Evolutionary conservation across 2,797 vertebrate species (phyloP).

Genomic region (Poecilia gillii): DNA sequence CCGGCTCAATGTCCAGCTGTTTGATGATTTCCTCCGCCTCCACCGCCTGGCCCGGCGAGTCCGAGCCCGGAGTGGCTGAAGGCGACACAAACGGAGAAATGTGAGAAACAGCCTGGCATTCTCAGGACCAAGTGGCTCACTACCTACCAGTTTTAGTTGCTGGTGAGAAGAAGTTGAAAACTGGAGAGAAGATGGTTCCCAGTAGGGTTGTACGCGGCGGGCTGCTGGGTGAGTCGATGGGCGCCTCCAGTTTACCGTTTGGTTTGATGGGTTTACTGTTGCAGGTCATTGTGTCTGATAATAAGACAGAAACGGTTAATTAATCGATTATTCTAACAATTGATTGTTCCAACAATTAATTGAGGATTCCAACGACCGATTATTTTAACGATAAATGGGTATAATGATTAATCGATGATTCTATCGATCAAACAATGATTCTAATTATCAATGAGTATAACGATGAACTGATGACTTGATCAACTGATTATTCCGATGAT

Average conservation of each 20-base stretch:
- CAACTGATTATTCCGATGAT: no score
- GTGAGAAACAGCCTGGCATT: background rate
- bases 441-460: no score
- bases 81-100: background rate
- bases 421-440: no score
- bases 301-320: background rate
- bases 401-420: no score
- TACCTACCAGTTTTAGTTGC: conserved; percentile 94
- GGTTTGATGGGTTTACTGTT: conserved; percentile 92
- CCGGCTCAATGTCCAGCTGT: conserved; percentile 95
- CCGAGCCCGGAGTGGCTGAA: conserved; percentile 90
- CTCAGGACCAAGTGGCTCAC: conserved; percentile 18
- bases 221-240: conserved; percentile 81
- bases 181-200: conserved; percentile 98
- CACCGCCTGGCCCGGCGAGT: conserved; percentile 93
- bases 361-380: no score
- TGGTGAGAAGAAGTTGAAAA: conserved; percentile 99
- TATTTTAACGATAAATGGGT: no score
- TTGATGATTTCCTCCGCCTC: conserved; percentile 98
- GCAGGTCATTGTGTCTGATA: conserved; percentile 86
- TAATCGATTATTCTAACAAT: no score
- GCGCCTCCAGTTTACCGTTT: conserved; percentile 90
- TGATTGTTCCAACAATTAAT: no score
- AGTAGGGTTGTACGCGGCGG: conserved; percentile 95
- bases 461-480: no score